Percentiles rank a stretch among this genome's conserved stretches.
Evolutionary conservation across 2,888 invertebrate genomes (phyloP).

Genomic region (Cheilosia pagana): DNA sequence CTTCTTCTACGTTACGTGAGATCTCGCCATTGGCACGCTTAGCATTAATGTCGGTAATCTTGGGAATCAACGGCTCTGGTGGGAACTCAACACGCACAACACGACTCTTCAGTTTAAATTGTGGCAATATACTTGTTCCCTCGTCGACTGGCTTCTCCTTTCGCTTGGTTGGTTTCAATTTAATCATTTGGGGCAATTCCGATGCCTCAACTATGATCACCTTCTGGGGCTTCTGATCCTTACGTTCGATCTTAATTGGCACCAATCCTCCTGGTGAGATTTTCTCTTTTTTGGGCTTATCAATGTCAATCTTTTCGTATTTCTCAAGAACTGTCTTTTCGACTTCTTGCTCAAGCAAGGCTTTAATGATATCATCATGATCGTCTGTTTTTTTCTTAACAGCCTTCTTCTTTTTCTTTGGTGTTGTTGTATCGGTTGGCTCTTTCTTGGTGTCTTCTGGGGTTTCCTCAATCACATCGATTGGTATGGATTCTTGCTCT

Average conservation of each 20-base stretch:
- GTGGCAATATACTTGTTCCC: constrained; percentile 86
- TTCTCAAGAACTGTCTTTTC: constrained; percentile 83
- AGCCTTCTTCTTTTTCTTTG: constrained; percentile 80
- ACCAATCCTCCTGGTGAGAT: constrained; percentile 80
- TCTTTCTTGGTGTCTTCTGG: constrained; percentile 78
- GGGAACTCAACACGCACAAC: constrained; percentile 88
- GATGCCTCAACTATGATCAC: constrained; percentile 86
- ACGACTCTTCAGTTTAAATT: constrained; percentile 87
- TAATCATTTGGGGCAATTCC: constrained; percentile 86
- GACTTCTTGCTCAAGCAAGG: constrained; percentile 82
- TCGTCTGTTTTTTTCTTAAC: constrained; percentile 81
- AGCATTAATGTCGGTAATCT: constrained; percentile 85
- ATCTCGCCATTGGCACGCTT: constrained; percentile 87
- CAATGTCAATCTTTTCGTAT: constrained; percentile 83
- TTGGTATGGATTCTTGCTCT: constrained; percentile 80
- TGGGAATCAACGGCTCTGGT: constrained; percentile 85
- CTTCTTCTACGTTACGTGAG: constrained; percentile 89
- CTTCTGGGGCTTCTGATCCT: constrained; percentile 87
- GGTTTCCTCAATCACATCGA: constrained; percentile 79
- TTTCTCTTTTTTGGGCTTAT: constrained; percentile 80
- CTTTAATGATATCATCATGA: constrained; percentile 81
- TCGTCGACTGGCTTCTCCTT: constrained; percentile 84
- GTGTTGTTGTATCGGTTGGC: constrained; percentile 77
- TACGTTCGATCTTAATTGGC: constrained; percentile 86
- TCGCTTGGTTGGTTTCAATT: constrained; percentile 85